Percentiles rank a stretch among this genome's conserved stretches.
Conservation (phyloP, 2,888 invertebrate species). For the Desoria tigrina region DNA sequence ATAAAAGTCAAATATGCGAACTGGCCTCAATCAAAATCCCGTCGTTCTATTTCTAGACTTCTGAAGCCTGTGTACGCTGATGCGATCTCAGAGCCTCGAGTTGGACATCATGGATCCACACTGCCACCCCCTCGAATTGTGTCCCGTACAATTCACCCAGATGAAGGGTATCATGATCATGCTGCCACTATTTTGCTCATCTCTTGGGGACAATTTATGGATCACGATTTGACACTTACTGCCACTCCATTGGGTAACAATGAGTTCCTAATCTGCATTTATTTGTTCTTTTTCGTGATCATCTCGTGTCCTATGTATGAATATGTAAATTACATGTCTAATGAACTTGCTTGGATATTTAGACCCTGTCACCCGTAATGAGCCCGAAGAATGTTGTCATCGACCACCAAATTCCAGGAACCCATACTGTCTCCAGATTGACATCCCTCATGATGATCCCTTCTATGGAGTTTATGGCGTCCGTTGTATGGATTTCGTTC, state of each 20-base stretch:
- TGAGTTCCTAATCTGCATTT: too few species aligned
- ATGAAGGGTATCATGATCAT: conserved; percentile 89
- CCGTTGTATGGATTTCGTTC: conserved; percentile 84
- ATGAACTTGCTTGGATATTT: conserved; percentile 29
- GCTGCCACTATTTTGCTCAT: conserved; percentile 91
- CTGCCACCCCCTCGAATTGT: conserved; percentile 81
- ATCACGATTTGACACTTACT: conserved; percentile 87
- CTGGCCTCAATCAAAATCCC: neutral
- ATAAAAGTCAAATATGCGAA: neutral
- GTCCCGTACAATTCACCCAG: conserved; percentile 87
- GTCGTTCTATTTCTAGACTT: conserved; percentile 59
- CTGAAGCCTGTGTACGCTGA: conserved; percentile 81
- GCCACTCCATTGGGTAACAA: conserved; percentile 83
- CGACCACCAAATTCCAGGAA: conserved; percentile 76
- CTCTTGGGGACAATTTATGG: conserved; percentile 94
- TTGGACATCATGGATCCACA: conserved; percentile 73
- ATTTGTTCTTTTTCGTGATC: conserved; percentile 8
- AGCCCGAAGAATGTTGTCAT: conserved; percentile 87
- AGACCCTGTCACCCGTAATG: conserved; percentile 84
- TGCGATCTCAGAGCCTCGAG: conserved; percentile 79
- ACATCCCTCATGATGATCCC: conserved; percentile 84
- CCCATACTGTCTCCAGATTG: conserved; percentile 87
- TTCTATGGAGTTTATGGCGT: conserved; percentile 83
- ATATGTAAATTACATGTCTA: neutral
- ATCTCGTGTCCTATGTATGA: neutral